These are phyloP conservation scores for Drosophila rhopaloa DNA, from an alignment of 1,140 invertebrate genomes.

Conservation along the genomic window DNA sequence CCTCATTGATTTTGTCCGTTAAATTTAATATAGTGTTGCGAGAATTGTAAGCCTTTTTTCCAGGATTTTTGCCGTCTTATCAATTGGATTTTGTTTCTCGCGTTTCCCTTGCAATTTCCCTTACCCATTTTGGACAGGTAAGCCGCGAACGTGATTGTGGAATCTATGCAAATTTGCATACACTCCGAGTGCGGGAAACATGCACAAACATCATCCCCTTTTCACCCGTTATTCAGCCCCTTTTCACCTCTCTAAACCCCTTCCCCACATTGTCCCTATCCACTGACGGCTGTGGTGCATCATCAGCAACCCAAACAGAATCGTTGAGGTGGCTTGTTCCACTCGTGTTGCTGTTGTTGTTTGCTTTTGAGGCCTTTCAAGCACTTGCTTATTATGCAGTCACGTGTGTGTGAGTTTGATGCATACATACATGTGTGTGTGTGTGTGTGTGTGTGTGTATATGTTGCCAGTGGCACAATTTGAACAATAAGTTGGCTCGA, in stretches of 20 bases:
- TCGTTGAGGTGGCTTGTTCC: constrained; percentile 48
- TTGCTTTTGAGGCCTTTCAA: constrained; percentile 51
- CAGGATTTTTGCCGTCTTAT: background rate
- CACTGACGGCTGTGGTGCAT: constrained; percentile 34
- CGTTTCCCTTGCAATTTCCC: background rate
- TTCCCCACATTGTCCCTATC: constrained; percentile 11
- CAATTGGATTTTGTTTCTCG: background rate
- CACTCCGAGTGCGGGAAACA: constrained; percentile 50
- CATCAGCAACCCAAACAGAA: constrained; percentile 49
- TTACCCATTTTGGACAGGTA: constrained; percentile 7
- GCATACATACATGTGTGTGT: constrained; percentile 1
- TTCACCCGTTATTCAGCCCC: background rate
- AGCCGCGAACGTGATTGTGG: constrained; percentile 40
- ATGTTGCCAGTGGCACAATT: constrained; percentile 47
- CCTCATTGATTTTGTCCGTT: background rate
- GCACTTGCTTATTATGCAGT: constrained; percentile 53
- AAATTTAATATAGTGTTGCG: background rate
- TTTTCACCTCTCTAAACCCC: background rate
- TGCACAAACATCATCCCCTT: constrained; percentile 26
- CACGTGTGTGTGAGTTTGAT: constrained; percentile 28
- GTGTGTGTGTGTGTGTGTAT: constrained; percentile 14
- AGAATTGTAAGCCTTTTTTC: background rate
- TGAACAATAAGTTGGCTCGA: constrained; percentile 53
- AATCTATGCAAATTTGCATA: constrained; percentile 63
- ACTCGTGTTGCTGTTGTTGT: constrained; percentile 48